These are phyloP conservation scores for Urocynchramus pylzowi DNA, from an alignment of 2,113 vertebrate genomes.

Conservation along the genomic window DNA sequence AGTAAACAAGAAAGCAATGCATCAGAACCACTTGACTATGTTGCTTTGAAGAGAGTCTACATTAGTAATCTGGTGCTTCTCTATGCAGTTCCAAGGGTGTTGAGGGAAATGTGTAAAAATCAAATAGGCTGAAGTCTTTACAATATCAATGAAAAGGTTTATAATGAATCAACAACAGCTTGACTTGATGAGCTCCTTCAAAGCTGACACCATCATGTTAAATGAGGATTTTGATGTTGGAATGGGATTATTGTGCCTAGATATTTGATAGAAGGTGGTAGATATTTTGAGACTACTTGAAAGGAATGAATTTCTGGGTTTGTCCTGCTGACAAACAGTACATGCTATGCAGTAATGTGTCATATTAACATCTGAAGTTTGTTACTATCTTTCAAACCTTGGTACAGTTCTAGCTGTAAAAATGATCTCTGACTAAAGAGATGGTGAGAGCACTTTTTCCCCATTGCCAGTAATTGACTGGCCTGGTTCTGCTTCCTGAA, in stretches of 20 bases:
- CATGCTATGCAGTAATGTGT: neutral
- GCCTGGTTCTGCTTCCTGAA: slow-evolving; percentile 21
- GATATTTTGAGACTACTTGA: neutral
- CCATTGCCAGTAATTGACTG: neutral
- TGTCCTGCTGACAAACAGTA: neutral
- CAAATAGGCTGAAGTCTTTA: neutral
- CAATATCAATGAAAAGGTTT: neutral
- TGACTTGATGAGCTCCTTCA: neutral
- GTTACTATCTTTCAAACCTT: neutral
- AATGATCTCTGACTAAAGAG: neutral
- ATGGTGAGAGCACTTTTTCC: neutral
- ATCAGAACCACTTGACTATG: neutral
- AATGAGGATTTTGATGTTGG: neutral
- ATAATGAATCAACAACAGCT: neutral
- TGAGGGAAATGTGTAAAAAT: neutral
- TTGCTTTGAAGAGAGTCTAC: neutral
- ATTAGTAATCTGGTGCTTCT: neutral
- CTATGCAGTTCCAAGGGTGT: neutral
- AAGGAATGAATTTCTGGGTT: neutral
- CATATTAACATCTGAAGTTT: neutral
- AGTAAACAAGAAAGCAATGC: neutral
- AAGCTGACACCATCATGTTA: neutral
- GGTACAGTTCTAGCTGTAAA: neutral
- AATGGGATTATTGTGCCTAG: neutral
- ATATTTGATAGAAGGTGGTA: neutral